Percentiles rank a stretch among this genome's conserved stretches.
Evolutionary conservation across 2,113 vertebrate species (phyloP).

Genomic region (Stigmatopora argus): DNA sequence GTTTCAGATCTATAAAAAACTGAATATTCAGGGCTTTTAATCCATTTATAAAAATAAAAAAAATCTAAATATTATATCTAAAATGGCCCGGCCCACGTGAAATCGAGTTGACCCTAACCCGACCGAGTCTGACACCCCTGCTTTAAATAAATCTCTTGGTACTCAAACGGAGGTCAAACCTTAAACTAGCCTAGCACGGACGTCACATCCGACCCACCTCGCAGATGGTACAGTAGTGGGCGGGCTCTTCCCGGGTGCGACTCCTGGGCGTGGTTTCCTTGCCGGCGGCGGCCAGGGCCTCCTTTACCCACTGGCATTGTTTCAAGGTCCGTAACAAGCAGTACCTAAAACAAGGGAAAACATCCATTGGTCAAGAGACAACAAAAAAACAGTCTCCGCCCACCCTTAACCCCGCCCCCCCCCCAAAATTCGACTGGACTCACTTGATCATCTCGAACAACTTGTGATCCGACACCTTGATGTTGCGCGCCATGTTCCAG

Average conservation of each 20-base stretch:
- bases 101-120: too few relatives aligned
- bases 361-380: background rate
- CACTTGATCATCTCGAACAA: constrained; percentile 99
- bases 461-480: constrained; percentile 99
- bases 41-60: too few relatives aligned
- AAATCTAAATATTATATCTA: too few relatives aligned
- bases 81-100: too few relatives aligned
- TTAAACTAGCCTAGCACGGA: too few relatives aligned
- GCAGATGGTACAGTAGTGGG: constrained; percentile 98
- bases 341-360: constrained; percentile 70
- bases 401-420: too few relatives aligned
- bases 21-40: too few relatives aligned
- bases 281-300: constrained; percentile 83
- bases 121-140: too few relatives aligned
- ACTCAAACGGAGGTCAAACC: too few relatives aligned
- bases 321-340: constrained; percentile 95
- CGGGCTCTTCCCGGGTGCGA: constrained; percentile 88
- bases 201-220: constrained; percentile 71
- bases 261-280: constrained; percentile 90
- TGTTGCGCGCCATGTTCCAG: constrained; percentile 99
- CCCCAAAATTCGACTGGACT: constrained; percentile 43
- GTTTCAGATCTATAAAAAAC: too few relatives aligned
- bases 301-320: constrained; percentile 93
- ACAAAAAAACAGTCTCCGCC: too few relatives aligned
- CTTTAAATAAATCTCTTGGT: too few relatives aligned